phyloP scores from a whole-genome alignment of 2,113 vertebrate genomes.

The Polyodon spathula region DNA sequence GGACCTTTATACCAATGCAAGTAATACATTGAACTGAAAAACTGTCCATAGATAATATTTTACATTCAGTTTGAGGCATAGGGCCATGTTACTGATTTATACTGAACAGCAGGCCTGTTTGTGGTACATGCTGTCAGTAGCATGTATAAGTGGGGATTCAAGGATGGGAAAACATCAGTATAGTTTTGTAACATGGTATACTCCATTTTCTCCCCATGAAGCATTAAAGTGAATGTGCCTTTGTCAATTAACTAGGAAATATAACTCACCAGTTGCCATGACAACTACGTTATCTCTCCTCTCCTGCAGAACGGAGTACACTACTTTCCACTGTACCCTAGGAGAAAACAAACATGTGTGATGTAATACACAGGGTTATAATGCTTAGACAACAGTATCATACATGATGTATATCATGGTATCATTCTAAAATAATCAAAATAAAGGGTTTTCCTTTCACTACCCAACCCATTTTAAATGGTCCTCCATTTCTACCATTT shows the following conservation, averaged over 20 bases:
- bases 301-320: conserved; percentile 69
- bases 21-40: too few species aligned
- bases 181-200: background rate
- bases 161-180: too few species aligned
- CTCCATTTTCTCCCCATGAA: background rate
- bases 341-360: conserved; percentile 20
- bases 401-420: conserved; percentile 1
- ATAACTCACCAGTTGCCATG: conserved; percentile 74
- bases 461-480: too few species aligned
- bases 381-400: background rate
- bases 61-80: too few species aligned
- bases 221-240: conserved; percentile 12
- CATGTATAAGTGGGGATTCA: too few species aligned
- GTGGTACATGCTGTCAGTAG: too few species aligned
- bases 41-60: too few species aligned
- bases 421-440: background rate
- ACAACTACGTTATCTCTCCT: conserved; percentile 79
- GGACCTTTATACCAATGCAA: too few species aligned
- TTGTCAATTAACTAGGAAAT: conserved; percentile 11
- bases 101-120: too few species aligned
- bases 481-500: too few species aligned
- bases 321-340: conserved; percentile 84
- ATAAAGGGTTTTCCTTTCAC: too few species aligned
- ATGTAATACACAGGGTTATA: conserved; percentile 1
- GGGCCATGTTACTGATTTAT: too few species aligned